These are phyloP conservation scores for Bombus pascuorum DNA, from an alignment of 1,140 invertebrate genomes.

Conservation along the genomic window DNA sequence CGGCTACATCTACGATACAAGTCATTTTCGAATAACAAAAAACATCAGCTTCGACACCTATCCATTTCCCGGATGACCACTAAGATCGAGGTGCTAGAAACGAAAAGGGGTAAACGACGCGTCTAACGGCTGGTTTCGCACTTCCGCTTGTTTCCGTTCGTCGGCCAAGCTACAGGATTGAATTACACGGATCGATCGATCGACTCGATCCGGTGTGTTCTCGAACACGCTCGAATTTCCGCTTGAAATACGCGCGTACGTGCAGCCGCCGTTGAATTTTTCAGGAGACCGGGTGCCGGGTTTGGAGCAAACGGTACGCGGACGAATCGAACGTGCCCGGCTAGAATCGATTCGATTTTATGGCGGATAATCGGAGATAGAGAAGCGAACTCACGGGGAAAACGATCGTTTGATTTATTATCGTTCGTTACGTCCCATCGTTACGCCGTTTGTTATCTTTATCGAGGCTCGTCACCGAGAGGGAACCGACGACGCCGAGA, in stretches of 20 bases:
- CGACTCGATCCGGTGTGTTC: slow-evolving; percentile 2
- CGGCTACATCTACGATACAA: too few species aligned
- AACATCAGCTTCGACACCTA: not conserved
- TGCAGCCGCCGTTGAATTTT: slow-evolving; percentile 44
- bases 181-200: slow-evolving; percentile 43
- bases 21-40: too few species aligned
- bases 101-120: not conserved
- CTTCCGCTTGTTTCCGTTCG: not conserved
- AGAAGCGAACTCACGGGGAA: not conserved
- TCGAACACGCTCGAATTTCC: slow-evolving; percentile 32
- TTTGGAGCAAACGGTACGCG: too few species aligned
- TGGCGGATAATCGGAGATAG: slow-evolving; percentile 34
- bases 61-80: not conserved
- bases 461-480: not conserved
- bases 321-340: slow-evolving; percentile 4
- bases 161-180: slow-evolving; percentile 6
- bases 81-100: not conserved
- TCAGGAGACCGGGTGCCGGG: slow-evolving; percentile 1
- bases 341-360: slow-evolving; percentile 40
- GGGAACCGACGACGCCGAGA: not conserved
- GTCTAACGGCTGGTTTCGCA: too few species aligned
- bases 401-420: slow-evolving; percentile 41
- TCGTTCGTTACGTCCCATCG: slow-evolving; percentile 27
- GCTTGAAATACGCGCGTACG: slow-evolving; percentile 42
- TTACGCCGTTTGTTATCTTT: slow-evolving; percentile 32